Base-by-base conservation (phyloP, 2,797 vertebrate genomes). In the Synanceia verrucosa region DNA sequence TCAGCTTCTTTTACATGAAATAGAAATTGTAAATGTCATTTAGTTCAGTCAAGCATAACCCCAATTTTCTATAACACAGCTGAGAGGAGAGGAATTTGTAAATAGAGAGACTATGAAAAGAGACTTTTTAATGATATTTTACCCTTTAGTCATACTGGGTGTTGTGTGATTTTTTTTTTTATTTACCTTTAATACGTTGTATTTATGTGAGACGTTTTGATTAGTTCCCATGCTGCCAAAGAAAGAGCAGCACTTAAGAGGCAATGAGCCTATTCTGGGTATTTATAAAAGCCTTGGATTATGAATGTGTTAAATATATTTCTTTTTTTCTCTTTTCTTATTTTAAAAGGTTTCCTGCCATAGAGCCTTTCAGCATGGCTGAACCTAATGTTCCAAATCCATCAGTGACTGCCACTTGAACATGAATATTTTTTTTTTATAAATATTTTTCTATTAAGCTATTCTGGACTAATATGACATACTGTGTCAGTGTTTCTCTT, bases 291-390 rank as follows among this genome's bases (percentile, higher is more conserved):
- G 11, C 34, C 3, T 24, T 41, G 37, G 14, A 28, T 55, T 46
- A 34, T 57, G 18, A 73, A 61, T 21, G 7, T 74, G 61, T 74
- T 66, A 59, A 53, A 66, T 66, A 23, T 53, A 50, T 3, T 70
- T 43, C n/a, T 19, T 41, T 29, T n/a, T 63, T 73, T 76, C 10
- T 78, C 31, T 59, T 51, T 69, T 78, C 36, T 73, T 84, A 29
- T 83, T 83, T 82, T 63, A 47, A 70, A 88, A 88, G 89, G 81
- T 66, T 50, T 70, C 24, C 53, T 19, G 43, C 36, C 19, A 34
- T 48, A 24, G 71, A 69, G 61, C 59, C 41, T 56, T 62, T 76
- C 12, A 62, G 16, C 52, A 39, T 67, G 67, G 51, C 47, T 31
- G 26, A 70, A 75, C 16, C 23, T n/a, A 33, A 65, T 8, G 50